A percentile compares a stretch with the other conserved stretches of the same genome.
phyloP scores from a whole-genome alignment of 2,113 vertebrate genomes.

The Anhinga rufa region DNA sequence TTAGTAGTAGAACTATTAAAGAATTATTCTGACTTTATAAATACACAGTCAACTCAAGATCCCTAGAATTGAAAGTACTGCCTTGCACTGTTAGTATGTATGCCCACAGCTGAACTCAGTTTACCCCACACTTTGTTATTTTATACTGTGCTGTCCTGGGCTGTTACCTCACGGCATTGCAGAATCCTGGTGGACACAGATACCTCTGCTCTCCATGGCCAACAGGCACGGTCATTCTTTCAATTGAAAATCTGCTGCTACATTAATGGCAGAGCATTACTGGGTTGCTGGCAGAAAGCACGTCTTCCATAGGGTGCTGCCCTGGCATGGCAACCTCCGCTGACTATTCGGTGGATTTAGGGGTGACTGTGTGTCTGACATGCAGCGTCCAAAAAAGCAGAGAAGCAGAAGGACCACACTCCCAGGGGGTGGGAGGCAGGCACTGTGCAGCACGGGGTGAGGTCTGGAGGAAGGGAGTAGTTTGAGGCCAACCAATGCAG shows the following conservation, averaged over 20 bases:
- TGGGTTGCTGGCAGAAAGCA: background rate
- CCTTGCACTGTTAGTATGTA: background rate
- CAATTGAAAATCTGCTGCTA: background rate
- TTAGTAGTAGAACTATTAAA: background rate
- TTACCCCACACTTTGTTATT: background rate
- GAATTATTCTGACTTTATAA: background rate
- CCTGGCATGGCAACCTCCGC: background rate
- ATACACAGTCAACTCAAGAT: background rate
- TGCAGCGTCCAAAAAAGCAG: background rate
- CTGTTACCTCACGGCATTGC: background rate
- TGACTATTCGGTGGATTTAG: background rate
- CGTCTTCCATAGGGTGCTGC: background rate
- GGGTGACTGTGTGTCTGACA: background rate
- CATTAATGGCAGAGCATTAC: background rate
- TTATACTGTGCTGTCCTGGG: fast-evolving
- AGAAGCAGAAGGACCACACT: background rate
- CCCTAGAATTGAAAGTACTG: background rate
- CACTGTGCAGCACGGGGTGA: background rate
- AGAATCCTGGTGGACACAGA: background rate
- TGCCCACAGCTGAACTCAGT: background rate
- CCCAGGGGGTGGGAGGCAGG: background rate
- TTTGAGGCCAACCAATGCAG: background rate
- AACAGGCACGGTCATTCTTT: fast-evolving
- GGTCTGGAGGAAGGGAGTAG: background rate
- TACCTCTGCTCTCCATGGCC: background rate